These are phyloP conservation scores for Macrosoma leucophasiata DNA, from an alignment of 2,888 invertebrate genomes.

Conservation along the genomic window DNA sequence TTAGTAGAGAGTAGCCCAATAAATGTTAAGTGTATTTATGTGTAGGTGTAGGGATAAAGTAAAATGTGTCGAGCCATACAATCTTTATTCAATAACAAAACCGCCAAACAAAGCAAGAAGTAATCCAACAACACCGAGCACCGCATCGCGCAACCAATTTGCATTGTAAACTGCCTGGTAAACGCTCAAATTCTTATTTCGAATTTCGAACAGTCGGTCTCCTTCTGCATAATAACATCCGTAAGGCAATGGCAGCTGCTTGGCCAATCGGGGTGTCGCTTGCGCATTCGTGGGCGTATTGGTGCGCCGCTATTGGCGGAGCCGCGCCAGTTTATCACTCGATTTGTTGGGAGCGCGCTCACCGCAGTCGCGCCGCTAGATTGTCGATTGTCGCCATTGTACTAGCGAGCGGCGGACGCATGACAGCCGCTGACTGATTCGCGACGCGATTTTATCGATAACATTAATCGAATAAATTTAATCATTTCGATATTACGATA, in stretches of 20 bases:
- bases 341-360: slow-evolving; percentile 67
- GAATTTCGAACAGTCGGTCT: slow-evolving; percentile 63
- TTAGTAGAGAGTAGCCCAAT: no score
- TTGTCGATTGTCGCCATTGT: slow-evolving; percentile 75
- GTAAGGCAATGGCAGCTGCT: slow-evolving; percentile 73
- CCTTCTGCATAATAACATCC: slow-evolving; percentile 74
- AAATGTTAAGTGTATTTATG: not conserved
- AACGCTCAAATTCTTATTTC: slow-evolving; percentile 73
- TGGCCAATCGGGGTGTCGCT: slow-evolving; percentile 63
- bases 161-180: slow-evolving; percentile 66
- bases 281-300: slow-evolving; percentile 65
- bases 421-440: slow-evolving; percentile 43
- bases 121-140: slow-evolving; percentile 39
- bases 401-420: slow-evolving; percentile 52
- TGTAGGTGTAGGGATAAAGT: not conserved
- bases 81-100: slow-evolving; percentile 7
- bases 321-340: slow-evolving; percentile 60
- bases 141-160: slow-evolving; percentile 67
- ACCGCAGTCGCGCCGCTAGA: slow-evolving; percentile 68
- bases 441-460: slow-evolving; percentile 49
- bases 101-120: slow-evolving; percentile 27
- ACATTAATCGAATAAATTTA: slow-evolving; percentile 34
- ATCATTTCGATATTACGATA: slow-evolving; percentile 42
- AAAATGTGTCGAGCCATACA: no score
- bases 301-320: slow-evolving; percentile 54